A percentile compares a stretch with the other conserved stretches of the same genome.
phyloP scores from a whole-genome alignment of 2,113 vertebrate species.

The Xenotilapia flavipinnis region DNA sequence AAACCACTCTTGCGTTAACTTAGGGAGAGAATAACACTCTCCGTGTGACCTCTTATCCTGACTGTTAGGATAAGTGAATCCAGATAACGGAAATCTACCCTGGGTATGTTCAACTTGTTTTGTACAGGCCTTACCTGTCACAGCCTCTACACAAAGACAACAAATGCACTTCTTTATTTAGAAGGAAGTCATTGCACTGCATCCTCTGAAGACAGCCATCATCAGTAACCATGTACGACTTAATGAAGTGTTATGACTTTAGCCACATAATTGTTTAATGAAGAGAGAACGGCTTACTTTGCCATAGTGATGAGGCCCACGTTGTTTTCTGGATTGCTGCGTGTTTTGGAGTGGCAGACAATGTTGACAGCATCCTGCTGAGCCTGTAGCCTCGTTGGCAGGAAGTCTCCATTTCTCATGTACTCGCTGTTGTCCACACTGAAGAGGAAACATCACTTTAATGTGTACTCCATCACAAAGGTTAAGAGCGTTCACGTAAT shows the following conservation, averaged over 20 bases:
- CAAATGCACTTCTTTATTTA: not conserved
- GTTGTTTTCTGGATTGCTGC: conserved; percentile 94
- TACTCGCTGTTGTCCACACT: conserved; percentile 98
- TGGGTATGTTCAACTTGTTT: not conserved
- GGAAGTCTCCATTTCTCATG: conserved; percentile 95
- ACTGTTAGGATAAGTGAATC: not conserved
- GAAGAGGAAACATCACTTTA: not conserved
- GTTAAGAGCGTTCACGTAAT: not conserved
- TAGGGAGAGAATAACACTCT: not conserved
- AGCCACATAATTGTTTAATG: not conserved
- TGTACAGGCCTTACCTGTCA: not conserved
- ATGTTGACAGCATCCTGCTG: conserved; percentile 97
- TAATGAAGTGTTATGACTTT: not conserved
- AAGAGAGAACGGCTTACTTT: conserved; percentile 73
- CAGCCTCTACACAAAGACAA: not conserved
- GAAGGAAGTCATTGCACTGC: not conserved
- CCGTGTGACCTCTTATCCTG: not conserved
- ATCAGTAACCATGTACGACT: not conserved
- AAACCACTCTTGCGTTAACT: not conserved
- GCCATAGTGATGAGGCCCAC: conserved; percentile 96
- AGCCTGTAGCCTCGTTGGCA: conserved; percentile 91
- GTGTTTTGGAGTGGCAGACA: conserved; percentile 90
- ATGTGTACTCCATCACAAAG: not conserved
- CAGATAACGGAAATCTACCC: not conserved
- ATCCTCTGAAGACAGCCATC: not conserved